Base-by-base conservation (phyloP, 2,797 vertebrate species). In the Champsocephalus gunnari region DNA sequence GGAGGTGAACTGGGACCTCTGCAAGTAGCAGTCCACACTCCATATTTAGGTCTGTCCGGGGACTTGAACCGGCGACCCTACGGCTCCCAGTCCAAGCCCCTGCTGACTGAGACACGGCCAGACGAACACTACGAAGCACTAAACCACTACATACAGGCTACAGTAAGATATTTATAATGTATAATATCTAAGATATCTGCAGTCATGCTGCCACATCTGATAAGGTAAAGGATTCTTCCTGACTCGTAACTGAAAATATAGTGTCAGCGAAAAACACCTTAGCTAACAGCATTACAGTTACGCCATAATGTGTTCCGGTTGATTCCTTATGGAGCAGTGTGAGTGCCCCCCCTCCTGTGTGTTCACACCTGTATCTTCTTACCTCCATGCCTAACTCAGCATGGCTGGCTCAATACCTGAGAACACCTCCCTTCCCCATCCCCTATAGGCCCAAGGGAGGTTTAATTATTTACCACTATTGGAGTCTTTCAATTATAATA, bases 391-490 rank as follows among this genome's bases (percentile, higher is more conserved):
- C 61, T 82, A 80, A 49, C 79, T 79, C 85, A 55, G 84, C 32
- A 19, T 72, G 77, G 19, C 19, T 19, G 81, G 80, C 79, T 82
- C 80, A 89, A 83, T 86, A 72, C 79, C 70, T 81, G 83, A 82
- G 68, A 87, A 84, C 83, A 57, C 62, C 77, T 48, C 50, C 51
- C 75, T 76, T 74, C 74, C 81, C 78, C 70, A 54, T 65, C 64
- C 81, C 64, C 67, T 85, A 84, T 90, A 84, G 84, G 87, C 86
- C 89, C 74, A 7, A 34, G 88, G 88, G 89, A 91, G 86, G 84
- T 82, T 79, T 88, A 89, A 91, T 93, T 92, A 93, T 93, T 92
- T 93, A 93, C 93, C 19, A 71, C 81, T 84, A 88, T 87, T 86
- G 87, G 92, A 92, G 79, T 66, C 89, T 90, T 91, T 90, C 86